A percentile compares a stretch with the other conserved stretches of the same genome.
These are phyloP conservation scores for Aulostomus chinensis DNA, from an alignment of 2,797 vertebrate genomes.

Conservation along the genomic window DNA sequence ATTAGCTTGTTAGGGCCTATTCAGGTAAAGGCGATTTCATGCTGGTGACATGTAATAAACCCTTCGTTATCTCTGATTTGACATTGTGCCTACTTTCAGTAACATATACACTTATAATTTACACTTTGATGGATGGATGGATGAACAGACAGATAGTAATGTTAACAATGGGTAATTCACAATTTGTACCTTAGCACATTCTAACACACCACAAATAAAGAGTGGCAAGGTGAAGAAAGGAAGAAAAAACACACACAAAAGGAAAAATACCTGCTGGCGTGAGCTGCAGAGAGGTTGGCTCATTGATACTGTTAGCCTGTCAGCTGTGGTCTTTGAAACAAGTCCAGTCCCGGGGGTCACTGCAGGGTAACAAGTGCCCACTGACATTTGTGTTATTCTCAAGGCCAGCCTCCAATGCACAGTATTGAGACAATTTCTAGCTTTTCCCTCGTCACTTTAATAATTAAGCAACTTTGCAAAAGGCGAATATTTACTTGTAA, in stretches of 20 bases:
- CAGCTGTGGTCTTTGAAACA: constrained; percentile 65
- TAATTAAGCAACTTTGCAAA: too few relatives aligned
- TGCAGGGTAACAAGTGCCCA: constrained; percentile 51
- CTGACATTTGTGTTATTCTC: constrained; percentile 57
- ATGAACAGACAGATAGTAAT: not conserved
- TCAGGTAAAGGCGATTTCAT: constrained; percentile 73
- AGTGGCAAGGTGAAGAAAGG: constrained; percentile 69
- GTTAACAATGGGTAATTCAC: constrained; percentile 24
- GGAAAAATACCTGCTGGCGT: constrained; percentile 66
- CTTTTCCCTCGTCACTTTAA: constrained; percentile 2
- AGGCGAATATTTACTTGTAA: too few relatives aligned
- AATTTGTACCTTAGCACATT: constrained; percentile 42
- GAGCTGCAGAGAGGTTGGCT: constrained; percentile 66
- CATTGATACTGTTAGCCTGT: constrained; percentile 69
- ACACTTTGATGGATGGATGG: constrained; percentile 6
- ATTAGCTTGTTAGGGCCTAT: constrained; percentile 78
- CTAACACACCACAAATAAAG: constrained; percentile 54
- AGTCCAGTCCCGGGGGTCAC: constrained; percentile 55
- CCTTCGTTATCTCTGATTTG: constrained; percentile 22
- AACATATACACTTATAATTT: constrained; percentile 59
- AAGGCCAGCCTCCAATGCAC: constrained; percentile 16
- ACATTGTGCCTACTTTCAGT: constrained; percentile 53
- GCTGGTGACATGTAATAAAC: constrained; percentile 67
- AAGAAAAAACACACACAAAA: constrained; percentile 52
- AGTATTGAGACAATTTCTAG: constrained; percentile 12